Evolutionary conservation across 2,888 invertebrate species (phyloP), one percentile per base, ranked within the genome.

Genomic region (Ormyrus nitidulus): DNA sequence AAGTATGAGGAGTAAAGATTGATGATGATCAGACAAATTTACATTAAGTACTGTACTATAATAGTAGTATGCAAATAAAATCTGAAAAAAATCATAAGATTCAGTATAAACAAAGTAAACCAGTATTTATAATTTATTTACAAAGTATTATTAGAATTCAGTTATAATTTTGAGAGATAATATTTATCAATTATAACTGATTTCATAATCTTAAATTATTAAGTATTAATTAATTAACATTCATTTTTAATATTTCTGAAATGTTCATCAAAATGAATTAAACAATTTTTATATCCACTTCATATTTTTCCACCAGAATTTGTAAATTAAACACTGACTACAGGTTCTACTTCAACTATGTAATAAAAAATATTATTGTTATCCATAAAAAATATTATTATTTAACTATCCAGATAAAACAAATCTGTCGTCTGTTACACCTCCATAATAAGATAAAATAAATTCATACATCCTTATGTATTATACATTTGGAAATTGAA

Each of bases 401-500:
- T 74, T 65, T 65, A 59, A 65, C 13, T 3, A 19, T 64, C 34
- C 48, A 10, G 70, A 66, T 72, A 48, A 72, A 69, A n/a, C n/a
- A n/a, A n/a, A n/a, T n/a, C 65, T 75, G 62, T 72, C 51, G 59
- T 58, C 92, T 0, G 95, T 95, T 69, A 94, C 94, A n/a, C 96
- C 96, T 85, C 0, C 13, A 13, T 13, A n/a, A n/a, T n/a, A n/a
- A n/a, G n/a, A n/a, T 13, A 59, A 6, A 13, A n/a, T n/a, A n/a
- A n/a, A n/a, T n/a, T n/a, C n/a, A n/a, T n/a, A n/a, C n/a, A n/a
- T n/a, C n/a, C n/a, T n/a, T n/a, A 13, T 13, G 13, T 13, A 13
- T 13, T 13, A 10, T 13, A 53, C 5, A 51, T 8, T 51, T 53
- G 53, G 11, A 10, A 66, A 51, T 51, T 51, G 13, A 13, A 19